Evolutionary conservation across 2,113 vertebrate genomes (phyloP).

Genomic region (Pygoscelis antarcticus): DNA sequence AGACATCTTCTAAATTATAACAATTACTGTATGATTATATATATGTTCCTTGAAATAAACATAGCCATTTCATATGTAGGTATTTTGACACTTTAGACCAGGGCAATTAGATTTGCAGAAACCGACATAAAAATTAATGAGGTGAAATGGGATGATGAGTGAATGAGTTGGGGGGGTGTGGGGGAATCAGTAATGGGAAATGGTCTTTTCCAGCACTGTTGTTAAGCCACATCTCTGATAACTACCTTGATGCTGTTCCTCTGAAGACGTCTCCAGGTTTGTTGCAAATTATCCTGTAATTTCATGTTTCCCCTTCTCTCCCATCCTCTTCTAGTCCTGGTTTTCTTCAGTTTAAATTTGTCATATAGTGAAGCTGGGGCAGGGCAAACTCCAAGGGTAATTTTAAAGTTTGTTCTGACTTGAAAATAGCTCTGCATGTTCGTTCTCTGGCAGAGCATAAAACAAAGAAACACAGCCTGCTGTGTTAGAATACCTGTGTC

Average conservation of each 20-base stretch:
- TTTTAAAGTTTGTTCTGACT: slow-evolving; percentile 1
- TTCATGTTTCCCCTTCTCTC: not conserved
- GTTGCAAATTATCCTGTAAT: not conserved
- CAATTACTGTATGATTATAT: not conserved
- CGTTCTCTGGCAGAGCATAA: slow-evolving; percentile 4
- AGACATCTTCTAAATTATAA: not conserved
- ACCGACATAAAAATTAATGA: not conserved
- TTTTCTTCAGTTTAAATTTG: not conserved
- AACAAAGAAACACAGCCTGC: not conserved
- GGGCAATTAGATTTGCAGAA: not conserved
- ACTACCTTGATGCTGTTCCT: not conserved
- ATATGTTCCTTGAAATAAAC: not conserved
- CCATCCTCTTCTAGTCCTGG: not conserved
- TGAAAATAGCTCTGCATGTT: not conserved
- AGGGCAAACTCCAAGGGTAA: not conserved
- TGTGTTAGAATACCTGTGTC: not conserved
- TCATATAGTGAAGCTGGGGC: not conserved
- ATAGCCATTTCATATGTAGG: not conserved
- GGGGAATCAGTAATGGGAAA: not conserved
- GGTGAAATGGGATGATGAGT: not conserved
- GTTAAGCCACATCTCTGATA: not conserved
- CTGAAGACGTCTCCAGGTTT: not conserved
- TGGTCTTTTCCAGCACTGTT: not conserved
- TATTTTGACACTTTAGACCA: not conserved
- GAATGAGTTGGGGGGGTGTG: not conserved